Conservation (phyloP, 2,113 vertebrate species). For the Pterocles burchelli region DNA sequence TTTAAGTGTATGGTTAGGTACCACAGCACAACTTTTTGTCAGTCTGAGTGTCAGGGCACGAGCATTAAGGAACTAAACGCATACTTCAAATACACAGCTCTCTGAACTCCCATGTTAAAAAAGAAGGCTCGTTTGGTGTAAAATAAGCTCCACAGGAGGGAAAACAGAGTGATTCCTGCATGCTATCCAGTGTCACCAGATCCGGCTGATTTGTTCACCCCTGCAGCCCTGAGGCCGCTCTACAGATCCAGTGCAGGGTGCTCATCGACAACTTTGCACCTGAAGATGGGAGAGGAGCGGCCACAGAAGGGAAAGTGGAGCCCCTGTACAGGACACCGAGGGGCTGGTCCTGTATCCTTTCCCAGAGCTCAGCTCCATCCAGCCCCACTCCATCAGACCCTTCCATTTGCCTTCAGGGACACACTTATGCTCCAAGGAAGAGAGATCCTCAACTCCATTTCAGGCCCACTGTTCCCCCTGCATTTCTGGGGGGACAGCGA, state of each 20-base stretch:
- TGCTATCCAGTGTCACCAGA: not conserved
- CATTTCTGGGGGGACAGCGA: not conserved
- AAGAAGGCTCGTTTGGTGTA: not conserved
- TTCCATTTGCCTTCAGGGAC: not conserved
- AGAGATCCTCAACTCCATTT: not conserved
- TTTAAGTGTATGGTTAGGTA: not conserved
- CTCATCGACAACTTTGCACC: too few relatives aligned
- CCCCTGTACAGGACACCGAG: not conserved
- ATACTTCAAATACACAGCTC: not conserved
- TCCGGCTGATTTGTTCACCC: not conserved
- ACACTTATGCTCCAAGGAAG: not conserved
- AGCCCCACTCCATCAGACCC: not conserved
- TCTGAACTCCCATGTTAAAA: not conserved
- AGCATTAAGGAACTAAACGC: not conserved
- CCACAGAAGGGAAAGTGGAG: not conserved
- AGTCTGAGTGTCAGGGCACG: not conserved
- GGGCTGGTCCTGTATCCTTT: not conserved
- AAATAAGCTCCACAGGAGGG: not conserved
- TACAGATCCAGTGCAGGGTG: not conserved
- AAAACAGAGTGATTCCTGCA: not conserved
- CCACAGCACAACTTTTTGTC: not conserved
- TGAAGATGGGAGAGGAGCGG: accelerated
- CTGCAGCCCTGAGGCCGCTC: not conserved
- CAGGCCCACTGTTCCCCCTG: accelerated
- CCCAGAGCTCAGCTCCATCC: not conserved